Evolutionary conservation across 1,140 invertebrate species (phyloP).

Genomic region (Penaeus chinensis): DNA sequence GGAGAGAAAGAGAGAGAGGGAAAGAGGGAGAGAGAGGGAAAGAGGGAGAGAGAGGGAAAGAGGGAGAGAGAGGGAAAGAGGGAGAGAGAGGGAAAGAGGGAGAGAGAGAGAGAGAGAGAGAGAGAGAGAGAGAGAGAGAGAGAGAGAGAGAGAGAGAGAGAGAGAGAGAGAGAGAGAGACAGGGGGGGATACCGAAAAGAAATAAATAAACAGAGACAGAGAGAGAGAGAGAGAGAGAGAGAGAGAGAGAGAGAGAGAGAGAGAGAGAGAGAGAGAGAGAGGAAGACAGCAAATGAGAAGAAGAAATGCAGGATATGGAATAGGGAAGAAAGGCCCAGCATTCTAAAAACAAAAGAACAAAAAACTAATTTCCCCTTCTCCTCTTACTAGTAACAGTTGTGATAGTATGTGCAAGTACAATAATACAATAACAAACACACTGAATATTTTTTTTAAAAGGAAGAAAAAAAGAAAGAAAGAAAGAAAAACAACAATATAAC

Average conservation of each 20-base stretch:
- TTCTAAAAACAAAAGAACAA: too few relatives aligned
- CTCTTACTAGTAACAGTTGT: not conserved
- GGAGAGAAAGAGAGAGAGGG: too few relatives aligned
- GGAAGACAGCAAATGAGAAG: too few relatives aligned
- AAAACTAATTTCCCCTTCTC: too few relatives aligned
- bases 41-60: not conserved
- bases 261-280: too few relatives aligned
- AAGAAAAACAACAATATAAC: not conserved
- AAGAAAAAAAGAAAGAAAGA: not conserved
- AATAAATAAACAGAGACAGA: too few relatives aligned
- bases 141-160: not conserved
- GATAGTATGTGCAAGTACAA: not conserved
- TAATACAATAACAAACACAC: not conserved
- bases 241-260: too few relatives aligned
- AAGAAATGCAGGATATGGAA: not conserved
- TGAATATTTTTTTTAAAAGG: not conserved
- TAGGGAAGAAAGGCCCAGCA: not conserved
- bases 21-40: too few relatives aligned
- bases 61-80: constrained; percentile 1
- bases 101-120: not conserved
- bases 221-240: too few relatives aligned
- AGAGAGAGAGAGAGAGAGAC: too few relatives aligned
- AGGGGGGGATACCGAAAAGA: too few relatives aligned
- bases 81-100: not conserved
- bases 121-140: not conserved